phyloP scores from a whole-genome alignment of 1,140 invertebrate species.

The Brachionus asplanchnoidis region DNA sequence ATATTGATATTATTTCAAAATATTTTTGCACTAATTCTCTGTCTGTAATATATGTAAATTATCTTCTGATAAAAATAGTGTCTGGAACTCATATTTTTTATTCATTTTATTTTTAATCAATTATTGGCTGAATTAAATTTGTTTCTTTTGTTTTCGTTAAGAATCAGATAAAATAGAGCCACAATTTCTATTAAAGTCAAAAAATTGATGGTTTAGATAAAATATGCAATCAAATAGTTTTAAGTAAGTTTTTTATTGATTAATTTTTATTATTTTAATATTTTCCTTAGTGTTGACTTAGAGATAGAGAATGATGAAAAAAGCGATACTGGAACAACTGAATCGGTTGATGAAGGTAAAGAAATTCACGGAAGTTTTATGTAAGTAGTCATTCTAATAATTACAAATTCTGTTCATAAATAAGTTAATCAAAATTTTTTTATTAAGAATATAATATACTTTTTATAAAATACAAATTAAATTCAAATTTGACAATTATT shows the following conservation, averaged over 20 bases:
- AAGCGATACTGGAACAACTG: background rate
- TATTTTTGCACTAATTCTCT: background rate
- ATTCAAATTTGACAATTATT: too few relatives aligned
- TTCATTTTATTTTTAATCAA: background rate
- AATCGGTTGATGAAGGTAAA: constrained; percentile 11
- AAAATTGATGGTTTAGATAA: background rate
- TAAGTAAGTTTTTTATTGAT: background rate
- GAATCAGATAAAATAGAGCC: background rate
- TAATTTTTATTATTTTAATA: background rate
- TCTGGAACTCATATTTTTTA: background rate
- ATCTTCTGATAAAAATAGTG: background rate
- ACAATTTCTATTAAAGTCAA: background rate
- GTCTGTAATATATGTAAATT: background rate
- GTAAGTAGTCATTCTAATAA: background rate
- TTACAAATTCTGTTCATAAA: too few relatives aligned
- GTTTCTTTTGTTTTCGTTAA: background rate
- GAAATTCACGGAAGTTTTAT: constrained; percentile 12
- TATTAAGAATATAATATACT: too few relatives aligned
- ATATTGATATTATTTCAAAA: background rate
- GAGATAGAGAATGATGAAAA: background rate
- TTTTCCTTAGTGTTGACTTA: constrained; percentile 19
- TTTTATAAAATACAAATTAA: too few relatives aligned
- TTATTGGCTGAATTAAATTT: background rate
- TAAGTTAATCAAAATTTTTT: too few relatives aligned
- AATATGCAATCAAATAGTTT: constrained; percentile 5